Conservation (phyloP, 1,140 invertebrate species). For the Dendroctonus valens region DNA sequence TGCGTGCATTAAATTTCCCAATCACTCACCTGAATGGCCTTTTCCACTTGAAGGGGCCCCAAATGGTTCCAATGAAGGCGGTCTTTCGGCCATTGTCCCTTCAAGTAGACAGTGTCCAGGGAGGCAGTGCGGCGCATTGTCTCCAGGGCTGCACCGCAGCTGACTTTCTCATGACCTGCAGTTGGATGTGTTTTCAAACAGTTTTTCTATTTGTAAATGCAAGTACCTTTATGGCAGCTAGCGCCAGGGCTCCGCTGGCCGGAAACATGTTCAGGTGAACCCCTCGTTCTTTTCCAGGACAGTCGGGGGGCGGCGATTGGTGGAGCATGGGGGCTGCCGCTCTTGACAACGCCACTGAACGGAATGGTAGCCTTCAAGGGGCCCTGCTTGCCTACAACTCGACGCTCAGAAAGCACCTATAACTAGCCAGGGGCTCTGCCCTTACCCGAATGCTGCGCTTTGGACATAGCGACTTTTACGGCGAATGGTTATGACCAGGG, state of each 20-base stretch:
- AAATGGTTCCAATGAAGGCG: constrained; percentile 61
- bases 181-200: not conserved
- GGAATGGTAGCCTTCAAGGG: constrained; percentile 73
- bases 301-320: constrained; percentile 63
- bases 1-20: constrained; percentile 4
- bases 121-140: constrained; percentile 72
- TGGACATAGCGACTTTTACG: too few species aligned
- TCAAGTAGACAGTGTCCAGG: constrained; percentile 73
- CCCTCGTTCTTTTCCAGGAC: constrained; percentile 57
- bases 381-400: constrained; percentile 56
- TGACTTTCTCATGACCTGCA: constrained; percentile 32
- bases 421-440: too few species aligned
- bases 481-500: too few species aligned
- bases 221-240: constrained; percentile 66
- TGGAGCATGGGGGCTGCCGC: constrained; percentile 64
- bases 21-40: constrained; percentile 70
- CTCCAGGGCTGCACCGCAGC: constrained; percentile 50
- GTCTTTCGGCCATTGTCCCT: constrained; percentile 74
- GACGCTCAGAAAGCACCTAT: too few species aligned
- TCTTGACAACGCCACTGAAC: constrained; percentile 65
- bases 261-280: constrained; percentile 65
- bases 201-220: not conserved
- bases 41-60: constrained; percentile 68
- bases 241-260: constrained; percentile 71
- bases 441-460: too few species aligned